phyloP scores from a whole-genome alignment of 30 jellyfish, hydroid and myxozoan species.

The Hydractinia echinata region DNA sequence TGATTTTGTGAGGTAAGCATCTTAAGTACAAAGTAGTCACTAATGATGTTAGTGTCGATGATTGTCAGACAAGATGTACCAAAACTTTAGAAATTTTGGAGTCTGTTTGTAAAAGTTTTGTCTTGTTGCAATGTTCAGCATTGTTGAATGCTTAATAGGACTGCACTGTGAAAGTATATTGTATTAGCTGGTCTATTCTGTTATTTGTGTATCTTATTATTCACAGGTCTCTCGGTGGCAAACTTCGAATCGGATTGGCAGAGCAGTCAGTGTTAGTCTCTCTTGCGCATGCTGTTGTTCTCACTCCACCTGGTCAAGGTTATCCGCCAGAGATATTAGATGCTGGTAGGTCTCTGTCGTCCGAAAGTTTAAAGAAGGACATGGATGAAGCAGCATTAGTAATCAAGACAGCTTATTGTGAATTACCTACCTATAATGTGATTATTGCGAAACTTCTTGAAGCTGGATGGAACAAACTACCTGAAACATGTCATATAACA shows the following conservation, averaged over 20 bases:
- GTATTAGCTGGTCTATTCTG: background rate
- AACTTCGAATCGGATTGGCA: conserved; percentile 88
- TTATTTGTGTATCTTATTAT: background rate
- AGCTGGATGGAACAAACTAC: conserved; percentile 65
- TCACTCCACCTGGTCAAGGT: conserved; percentile 53
- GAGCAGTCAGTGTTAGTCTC: conserved; percentile 85
- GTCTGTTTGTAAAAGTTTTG: too few relatives aligned
- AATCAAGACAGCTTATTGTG: conserved; percentile 93
- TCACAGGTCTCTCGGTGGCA: conserved; percentile 80
- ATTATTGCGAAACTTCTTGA: conserved; percentile 57
- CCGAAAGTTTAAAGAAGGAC: conserved; percentile 46
- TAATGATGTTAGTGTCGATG: too few relatives aligned
- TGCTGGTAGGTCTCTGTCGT: conserved; percentile 16
- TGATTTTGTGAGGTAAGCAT: too few relatives aligned
- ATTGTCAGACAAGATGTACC: too few relatives aligned
- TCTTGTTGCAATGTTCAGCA: background rate
- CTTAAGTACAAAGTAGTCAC: too few relatives aligned
- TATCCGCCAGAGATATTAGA: conserved; percentile 44
- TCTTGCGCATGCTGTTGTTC: conserved; percentile 75
- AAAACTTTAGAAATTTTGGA: too few relatives aligned
- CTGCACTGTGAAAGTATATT: background rate
- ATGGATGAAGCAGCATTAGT: conserved; percentile 83
- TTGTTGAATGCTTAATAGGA: background rate
- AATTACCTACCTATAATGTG: conserved; percentile 77
- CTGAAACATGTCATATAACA: conserved; percentile 75